A percentile compares a stretch with the other conserved stretches of the same genome.
Conservation (phyloP, 2,888 invertebrate genomes). For the Fabriciana adippe region DNA sequence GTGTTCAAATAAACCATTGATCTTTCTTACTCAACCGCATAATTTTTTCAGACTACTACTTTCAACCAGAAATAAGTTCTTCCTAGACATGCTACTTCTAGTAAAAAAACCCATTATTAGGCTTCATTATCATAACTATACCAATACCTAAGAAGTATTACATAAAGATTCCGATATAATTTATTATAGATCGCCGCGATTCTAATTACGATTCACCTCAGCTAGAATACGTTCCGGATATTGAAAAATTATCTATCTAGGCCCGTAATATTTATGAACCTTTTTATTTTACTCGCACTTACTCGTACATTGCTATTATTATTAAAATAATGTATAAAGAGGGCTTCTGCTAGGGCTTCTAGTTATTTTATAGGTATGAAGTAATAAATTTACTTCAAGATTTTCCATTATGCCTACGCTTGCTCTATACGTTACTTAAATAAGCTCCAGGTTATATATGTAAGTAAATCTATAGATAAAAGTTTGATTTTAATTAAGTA, state of each 20-base stretch:
- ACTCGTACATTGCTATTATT: neutral
- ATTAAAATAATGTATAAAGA: constrained; percentile 10
- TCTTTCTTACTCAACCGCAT: too few relatives aligned
- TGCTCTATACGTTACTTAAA: too few relatives aligned
- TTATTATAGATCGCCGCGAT: constrained; percentile 18
- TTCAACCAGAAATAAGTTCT: too few relatives aligned
- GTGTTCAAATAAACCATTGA: too few relatives aligned
- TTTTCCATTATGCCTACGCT: too few relatives aligned
- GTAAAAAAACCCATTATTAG: too few relatives aligned
- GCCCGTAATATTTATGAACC: constrained; percentile 12
- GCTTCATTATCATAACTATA: constrained; percentile 9
- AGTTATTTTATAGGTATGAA: neutral
- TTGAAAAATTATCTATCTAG: constrained; percentile 20
- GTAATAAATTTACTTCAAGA: neutral
- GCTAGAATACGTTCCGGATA: constrained; percentile 21
- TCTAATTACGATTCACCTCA: constrained; percentile 21
- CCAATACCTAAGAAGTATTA: constrained; percentile 5
- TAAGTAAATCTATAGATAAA: too few relatives aligned
- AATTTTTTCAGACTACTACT: too few relatives aligned
- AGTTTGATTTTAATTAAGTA: too few relatives aligned
- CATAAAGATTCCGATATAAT: constrained; percentile 14
- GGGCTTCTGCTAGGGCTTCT: neutral
- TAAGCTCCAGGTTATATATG: too few relatives aligned
- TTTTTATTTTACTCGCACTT: constrained; percentile 12
- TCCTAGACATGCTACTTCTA: too few relatives aligned